Percentiles rank a stretch among this genome's conserved stretches.
These are phyloP conservation scores for Monodelphis domestica DNA, from an alignment of 2,797 vertebrate genomes.

Conservation along the genomic window DNA sequence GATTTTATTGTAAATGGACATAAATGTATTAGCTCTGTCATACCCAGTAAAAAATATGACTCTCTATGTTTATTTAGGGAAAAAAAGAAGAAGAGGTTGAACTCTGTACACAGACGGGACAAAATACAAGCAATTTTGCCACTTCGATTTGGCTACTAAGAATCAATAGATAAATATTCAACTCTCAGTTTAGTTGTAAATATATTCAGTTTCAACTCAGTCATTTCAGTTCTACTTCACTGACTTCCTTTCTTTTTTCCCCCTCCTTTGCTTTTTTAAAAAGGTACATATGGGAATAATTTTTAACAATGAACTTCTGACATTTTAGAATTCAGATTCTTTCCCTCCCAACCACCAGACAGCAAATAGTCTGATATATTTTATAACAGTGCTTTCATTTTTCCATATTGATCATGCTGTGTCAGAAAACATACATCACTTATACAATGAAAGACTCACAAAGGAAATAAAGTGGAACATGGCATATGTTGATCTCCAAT, in stretches of 20 bases:
- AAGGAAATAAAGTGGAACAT: too few species aligned
- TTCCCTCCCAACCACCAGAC: too few species aligned
- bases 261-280: too few species aligned
- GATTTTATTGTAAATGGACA: background rate
- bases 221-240: background rate
- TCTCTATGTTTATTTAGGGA: background rate
- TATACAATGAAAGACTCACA: too few species aligned
- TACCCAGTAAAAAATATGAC: background rate
- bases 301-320: too few species aligned
- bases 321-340: too few species aligned
- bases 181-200: background rate
- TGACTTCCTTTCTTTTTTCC: background rate
- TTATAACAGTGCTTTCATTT: too few species aligned
- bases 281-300: too few species aligned
- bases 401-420: too few species aligned
- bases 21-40: background rate
- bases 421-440: too few species aligned
- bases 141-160: background rate
- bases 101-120: background rate
- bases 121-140: background rate
- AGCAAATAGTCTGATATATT: too few species aligned
- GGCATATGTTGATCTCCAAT: too few species aligned
- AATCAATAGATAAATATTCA: background rate
- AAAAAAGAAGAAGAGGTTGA: background rate
- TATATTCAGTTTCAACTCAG: background rate